Conservation (phyloP, 2,888 invertebrate species). For the Ichneumoninae sp. region DNA sequence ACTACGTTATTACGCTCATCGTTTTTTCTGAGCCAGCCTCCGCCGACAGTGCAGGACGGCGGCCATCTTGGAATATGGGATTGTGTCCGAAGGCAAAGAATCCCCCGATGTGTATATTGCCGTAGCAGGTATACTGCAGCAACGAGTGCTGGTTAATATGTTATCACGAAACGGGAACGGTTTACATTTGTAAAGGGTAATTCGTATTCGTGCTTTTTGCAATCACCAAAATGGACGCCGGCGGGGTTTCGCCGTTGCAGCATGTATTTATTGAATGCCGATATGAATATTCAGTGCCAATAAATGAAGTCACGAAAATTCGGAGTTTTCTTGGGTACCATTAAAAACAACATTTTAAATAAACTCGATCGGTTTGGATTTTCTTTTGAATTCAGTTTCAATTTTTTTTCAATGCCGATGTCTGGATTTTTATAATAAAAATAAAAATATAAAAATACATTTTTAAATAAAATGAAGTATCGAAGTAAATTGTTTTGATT, state of each 20-base stretch:
- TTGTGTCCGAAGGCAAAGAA: constrained; percentile 74
- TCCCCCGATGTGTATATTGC: constrained; percentile 56
- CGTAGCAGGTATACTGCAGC: constrained; percentile 11
- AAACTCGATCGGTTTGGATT: background rate
- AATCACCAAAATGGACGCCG: constrained; percentile 64
- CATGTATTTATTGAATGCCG: constrained; percentile 24
- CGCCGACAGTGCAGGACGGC: constrained; percentile 74
- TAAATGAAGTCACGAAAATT: background rate
- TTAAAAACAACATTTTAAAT: background rate
- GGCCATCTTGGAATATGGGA: constrained; percentile 83
- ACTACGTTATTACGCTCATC: constrained; percentile 84
- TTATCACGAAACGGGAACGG: constrained; percentile 47
- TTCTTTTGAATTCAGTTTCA: background rate
- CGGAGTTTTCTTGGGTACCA: background rate
- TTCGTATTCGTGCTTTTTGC: constrained; percentile 53
- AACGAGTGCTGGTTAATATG: constrained; percentile 57
- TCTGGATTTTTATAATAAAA: background rate
- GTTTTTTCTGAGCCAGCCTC: constrained; percentile 81
- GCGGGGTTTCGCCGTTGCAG: constrained; percentile 30
- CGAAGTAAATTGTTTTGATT: no score
- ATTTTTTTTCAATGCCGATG: background rate
- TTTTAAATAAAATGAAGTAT: no score
- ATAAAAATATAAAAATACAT: no score
- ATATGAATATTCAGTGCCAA: background rate
- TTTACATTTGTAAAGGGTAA: constrained; percentile 58